Evolutionary conservation across 2,797 vertebrate species (phyloP).

Genomic region (Allobates femoralis): DNA sequence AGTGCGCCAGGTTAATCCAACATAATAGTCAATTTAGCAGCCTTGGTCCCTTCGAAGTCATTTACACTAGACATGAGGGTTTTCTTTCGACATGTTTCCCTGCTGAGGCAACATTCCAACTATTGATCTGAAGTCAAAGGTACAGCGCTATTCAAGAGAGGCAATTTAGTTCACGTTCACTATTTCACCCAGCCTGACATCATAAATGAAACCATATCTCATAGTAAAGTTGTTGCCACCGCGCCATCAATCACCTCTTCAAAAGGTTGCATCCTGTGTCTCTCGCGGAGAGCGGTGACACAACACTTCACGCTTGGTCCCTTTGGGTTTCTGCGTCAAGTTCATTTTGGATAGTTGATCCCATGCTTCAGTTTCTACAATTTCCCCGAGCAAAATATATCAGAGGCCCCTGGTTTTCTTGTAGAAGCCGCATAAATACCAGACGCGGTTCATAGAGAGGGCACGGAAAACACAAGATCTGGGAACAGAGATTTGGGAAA

Average conservation of each 20-base stretch:
- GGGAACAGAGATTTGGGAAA: neutral
- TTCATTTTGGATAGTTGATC: constrained; percentile 41
- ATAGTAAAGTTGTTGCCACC: neutral
- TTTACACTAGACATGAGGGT: constrained; percentile 17
- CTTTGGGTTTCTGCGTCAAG: constrained; percentile 40
- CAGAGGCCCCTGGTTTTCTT: constrained; percentile 7
- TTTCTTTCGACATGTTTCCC: neutral
- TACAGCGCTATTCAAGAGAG: constrained; percentile 44
- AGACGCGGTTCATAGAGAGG: constrained; percentile 46
- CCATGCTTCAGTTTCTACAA: constrained; percentile 29
- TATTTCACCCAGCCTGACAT: constrained; percentile 45
- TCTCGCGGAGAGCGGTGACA: neutral
- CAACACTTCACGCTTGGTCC: constrained; percentile 2
- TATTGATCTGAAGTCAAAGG: constrained; percentile 5
- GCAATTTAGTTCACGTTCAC: constrained; percentile 9
- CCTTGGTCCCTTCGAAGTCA: neutral
- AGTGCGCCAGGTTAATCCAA: constrained; percentile 1
- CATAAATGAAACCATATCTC: constrained; percentile 43
- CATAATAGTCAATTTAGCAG: constrained; percentile 31
- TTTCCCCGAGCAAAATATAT: constrained; percentile 28
- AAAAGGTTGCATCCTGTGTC: constrained; percentile 28
- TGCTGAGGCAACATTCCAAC: constrained; percentile 20
- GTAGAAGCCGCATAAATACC: constrained; percentile 35
- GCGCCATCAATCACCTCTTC: constrained; percentile 42
- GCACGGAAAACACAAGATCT: constrained; percentile 41